Conservation (phyloP, 2,113 vertebrate species). For the Mungos mungo region DNA sequence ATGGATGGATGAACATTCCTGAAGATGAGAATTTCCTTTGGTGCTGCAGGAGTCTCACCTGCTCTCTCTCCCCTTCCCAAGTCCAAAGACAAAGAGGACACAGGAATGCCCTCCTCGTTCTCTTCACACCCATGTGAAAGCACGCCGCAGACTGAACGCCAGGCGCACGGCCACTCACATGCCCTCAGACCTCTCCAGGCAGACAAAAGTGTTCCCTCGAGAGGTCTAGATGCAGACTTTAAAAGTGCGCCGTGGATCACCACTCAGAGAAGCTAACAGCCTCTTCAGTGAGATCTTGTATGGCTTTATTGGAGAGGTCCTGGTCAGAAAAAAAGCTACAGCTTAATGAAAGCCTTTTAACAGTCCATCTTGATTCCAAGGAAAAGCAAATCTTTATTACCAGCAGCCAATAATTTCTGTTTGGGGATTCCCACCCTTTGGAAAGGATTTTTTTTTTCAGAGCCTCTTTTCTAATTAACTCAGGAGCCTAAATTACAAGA, state of each 20-base stretch:
- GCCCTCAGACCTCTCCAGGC: not conserved
- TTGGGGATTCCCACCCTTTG: constrained; percentile 74
- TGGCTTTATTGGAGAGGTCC: constrained; percentile 57
- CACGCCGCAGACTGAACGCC: not conserved
- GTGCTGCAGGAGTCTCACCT: not conserved
- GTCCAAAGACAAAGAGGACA: not conserved
- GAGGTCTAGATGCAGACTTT: not conserved
- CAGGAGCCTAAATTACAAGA: constrained; percentile 67
- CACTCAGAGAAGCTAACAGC: constrained; percentile 56
- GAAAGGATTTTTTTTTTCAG: constrained; percentile 78
- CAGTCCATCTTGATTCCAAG: constrained; percentile 68
- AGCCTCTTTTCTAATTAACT: constrained; percentile 83
- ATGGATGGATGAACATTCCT: not conserved
- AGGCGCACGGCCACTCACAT: accelerated
- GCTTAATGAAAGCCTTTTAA: constrained; percentile 76
- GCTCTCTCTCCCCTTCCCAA: not conserved
- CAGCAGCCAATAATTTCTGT: constrained; percentile 69
- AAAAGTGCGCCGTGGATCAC: not conserved
- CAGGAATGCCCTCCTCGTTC: not conserved
- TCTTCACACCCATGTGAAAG: not conserved
- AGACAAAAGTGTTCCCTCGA: not conserved
- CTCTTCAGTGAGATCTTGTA: constrained; percentile 61
- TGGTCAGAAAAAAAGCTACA: constrained; percentile 56
- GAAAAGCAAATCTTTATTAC: constrained; percentile 79
- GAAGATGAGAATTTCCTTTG: not conserved